These are phyloP conservation scores for Hippocampus kuda DNA, from an alignment of 2,797 vertebrate genomes.

Conservation along the genomic window DNA sequence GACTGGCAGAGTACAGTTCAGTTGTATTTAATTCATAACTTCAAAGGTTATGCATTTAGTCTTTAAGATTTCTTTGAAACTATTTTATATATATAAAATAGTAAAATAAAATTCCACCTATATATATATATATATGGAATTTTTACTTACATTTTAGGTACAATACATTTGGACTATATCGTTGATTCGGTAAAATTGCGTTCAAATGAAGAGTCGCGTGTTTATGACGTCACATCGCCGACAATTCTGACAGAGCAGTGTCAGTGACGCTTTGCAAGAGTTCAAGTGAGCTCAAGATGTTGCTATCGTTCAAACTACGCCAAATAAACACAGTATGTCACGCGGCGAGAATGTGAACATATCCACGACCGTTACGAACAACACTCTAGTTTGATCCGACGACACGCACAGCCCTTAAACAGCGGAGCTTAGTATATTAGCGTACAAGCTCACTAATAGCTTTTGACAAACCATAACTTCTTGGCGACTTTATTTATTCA, in stretches of 20 bases:
- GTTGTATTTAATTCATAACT: too few relatives aligned
- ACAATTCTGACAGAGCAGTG: background rate
- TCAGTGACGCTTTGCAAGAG: background rate
- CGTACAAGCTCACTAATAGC: background rate
- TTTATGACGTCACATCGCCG: background rate
- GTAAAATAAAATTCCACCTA: too few relatives aligned
- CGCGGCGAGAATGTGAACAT: too few relatives aligned
- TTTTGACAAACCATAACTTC: background rate
- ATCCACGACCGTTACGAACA: background rate
- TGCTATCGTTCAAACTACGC: background rate
- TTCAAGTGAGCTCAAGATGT: background rate
- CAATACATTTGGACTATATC: too few relatives aligned
- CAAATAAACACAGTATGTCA: background rate
- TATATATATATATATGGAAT: too few relatives aligned
- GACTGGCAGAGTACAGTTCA: too few relatives aligned
- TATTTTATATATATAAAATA: too few relatives aligned
- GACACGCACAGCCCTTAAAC: background rate
- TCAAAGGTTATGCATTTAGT: too few relatives aligned
- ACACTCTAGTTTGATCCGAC: background rate
- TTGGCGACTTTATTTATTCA: background rate
- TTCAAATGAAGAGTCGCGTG: background rate
- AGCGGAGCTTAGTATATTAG: background rate
- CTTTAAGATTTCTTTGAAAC: too few relatives aligned
- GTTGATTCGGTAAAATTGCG: too few relatives aligned
- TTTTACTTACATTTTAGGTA: too few relatives aligned